These are phyloP conservation scores for Micromys minutus DNA, from an alignment of 2,113 vertebrate genomes.

Conservation along the genomic window DNA sequence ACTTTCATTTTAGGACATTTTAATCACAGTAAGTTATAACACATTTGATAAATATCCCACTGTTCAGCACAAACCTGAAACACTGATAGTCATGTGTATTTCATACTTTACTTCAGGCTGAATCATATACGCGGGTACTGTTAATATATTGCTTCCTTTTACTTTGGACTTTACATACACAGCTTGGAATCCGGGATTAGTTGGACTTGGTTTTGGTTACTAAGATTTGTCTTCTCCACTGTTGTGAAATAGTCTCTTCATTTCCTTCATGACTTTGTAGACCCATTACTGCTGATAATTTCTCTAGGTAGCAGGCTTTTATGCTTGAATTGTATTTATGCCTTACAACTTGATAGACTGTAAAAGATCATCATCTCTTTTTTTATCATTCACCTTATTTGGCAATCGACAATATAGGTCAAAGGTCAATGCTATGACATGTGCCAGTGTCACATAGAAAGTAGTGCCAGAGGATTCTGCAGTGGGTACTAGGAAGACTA, in stretches of 20 bases:
- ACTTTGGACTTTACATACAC: not conserved
- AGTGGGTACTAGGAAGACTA: not conserved
- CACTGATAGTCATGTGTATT: not conserved
- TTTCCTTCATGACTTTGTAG: not conserved
- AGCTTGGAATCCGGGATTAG: not conserved
- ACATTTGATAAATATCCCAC: constrained; percentile 8
- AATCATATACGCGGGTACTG: not conserved
- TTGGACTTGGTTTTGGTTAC: not conserved
- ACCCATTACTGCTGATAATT: not conserved
- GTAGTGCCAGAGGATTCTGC: not conserved
- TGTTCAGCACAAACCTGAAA: not conserved
- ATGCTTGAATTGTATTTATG: not conserved
- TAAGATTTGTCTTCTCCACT: not conserved
- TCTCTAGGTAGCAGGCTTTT: not conserved
- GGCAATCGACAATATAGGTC: not conserved
- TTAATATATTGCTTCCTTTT: not conserved
- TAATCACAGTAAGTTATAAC: not conserved
- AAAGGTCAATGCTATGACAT: not conserved
- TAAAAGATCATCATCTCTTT: not conserved
- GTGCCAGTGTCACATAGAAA: not conserved
- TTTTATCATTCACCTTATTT: constrained; percentile 25
- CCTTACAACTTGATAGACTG: not conserved
- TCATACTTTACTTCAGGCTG: not conserved
- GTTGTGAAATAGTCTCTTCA: constrained; percentile 3
- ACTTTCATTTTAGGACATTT: not conserved